Percentiles rank a stretch among this genome's conserved stretches.
Conservation (phyloP, 2,797 vertebrate species). For the Premnoplex brunnescens region DNA sequence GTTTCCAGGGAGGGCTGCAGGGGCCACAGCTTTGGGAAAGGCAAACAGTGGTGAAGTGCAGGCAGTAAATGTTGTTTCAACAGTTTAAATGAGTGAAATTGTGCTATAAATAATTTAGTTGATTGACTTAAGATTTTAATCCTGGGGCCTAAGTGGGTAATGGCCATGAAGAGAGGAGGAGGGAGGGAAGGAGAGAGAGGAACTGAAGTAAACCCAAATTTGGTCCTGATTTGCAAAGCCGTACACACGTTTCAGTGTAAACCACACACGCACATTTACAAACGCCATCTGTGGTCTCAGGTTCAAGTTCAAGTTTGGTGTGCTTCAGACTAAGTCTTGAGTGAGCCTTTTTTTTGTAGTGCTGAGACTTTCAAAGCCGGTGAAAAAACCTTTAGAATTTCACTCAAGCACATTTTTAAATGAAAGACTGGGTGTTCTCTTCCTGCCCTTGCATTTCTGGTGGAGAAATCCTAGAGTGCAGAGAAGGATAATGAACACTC, state of each 20-base stretch:
- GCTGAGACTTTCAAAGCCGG: background rate
- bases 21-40: background rate
- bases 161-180: background rate
- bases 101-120: background rate
- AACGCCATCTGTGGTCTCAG: background rate
- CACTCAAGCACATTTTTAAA: background rate
- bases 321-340: background rate
- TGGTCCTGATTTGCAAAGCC: background rate
- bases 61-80: background rate
- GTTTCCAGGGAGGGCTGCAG: accelerated
- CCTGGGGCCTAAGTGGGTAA: background rate
- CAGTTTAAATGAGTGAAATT: background rate
- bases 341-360: background rate
- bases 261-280: background rate
- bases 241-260: background rate
- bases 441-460: background rate
- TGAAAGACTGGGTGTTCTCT: background rate
- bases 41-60: accelerated
- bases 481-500: background rate
- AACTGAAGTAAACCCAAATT: constrained; percentile 16
- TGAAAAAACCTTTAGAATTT: background rate
- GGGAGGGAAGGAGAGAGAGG: background rate
- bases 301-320: background rate
- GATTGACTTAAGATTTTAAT: background rate
- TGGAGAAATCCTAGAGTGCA: background rate